Percentiles rank a stretch among this genome's conserved stretches.
Evolutionary conservation across 2,113 vertebrate genomes (phyloP).

Genomic region (Turnix velox): DNA sequence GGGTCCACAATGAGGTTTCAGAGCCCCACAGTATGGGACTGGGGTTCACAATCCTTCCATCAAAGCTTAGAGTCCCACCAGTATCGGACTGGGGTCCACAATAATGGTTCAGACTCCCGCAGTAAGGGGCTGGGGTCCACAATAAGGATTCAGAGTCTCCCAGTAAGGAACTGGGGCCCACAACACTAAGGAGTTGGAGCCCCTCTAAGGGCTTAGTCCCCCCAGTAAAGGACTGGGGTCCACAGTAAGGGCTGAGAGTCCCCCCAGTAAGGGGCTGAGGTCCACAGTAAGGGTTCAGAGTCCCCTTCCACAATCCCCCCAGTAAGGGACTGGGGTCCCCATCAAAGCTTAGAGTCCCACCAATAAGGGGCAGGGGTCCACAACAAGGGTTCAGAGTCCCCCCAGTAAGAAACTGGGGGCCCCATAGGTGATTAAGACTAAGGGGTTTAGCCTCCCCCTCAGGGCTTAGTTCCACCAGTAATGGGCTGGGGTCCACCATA

Average conservation of each 20-base stretch:
- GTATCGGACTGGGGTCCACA: not conserved
- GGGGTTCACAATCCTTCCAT: not conserved
- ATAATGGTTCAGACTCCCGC: no score
- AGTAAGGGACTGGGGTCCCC: not conserved
- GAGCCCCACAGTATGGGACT: not conserved
- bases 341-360: no score
- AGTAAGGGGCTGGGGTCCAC: not conserved
- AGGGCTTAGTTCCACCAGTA: not conserved
- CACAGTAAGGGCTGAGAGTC: not conserved
- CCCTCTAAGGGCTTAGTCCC: not conserved
- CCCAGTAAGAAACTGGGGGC: no score
- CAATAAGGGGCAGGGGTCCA: accelerated
- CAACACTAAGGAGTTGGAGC: no score
- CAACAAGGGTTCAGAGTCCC: accelerated
- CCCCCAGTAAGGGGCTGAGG: not conserved
- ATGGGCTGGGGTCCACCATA: accelerated
- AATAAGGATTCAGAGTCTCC: no score
- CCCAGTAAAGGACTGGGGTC: not conserved
- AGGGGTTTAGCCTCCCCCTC: no score
- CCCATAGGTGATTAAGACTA: no score
- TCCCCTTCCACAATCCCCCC: not conserved
- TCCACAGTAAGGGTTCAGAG: not conserved
- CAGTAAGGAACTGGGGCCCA: not conserved
- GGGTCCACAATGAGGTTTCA: not conserved
- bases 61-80: not conserved